These are phyloP conservation scores for Morinoia aosen DNA, from an alignment of 2,888 invertebrate genomes.

Conservation along the genomic window DNA sequence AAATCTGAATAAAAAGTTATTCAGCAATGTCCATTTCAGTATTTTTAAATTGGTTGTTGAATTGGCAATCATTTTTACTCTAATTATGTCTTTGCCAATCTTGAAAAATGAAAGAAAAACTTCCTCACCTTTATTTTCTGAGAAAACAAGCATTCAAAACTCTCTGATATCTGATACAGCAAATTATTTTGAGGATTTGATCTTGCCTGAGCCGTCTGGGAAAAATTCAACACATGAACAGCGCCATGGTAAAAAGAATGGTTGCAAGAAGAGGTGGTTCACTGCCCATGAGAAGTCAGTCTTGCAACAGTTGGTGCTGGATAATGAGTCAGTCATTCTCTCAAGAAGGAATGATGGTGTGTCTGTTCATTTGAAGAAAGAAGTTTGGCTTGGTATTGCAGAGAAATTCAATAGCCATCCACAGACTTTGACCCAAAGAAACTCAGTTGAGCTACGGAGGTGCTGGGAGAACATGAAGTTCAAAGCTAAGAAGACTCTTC, in stretches of 20 bases:
- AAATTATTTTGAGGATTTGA: neutral
- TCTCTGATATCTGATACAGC: neutral
- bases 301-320: conserved; percentile 59
- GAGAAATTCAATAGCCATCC: conserved; percentile 61
- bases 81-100: neutral
- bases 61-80: neutral
- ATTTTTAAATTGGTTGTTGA: neutral
- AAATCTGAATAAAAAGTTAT: neutral
- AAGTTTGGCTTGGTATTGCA: conserved; percentile 64
- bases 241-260: conserved; percentile 1
- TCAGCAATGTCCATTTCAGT: neutral
- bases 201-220: neutral
- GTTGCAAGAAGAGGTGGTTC: conserved; percentile 57
- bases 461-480: conserved; percentile 67
- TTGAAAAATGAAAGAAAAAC: neutral
- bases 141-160: neutral
- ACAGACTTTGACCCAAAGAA: conserved; percentile 57
- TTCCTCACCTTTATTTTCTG: neutral
- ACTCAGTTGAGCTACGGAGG: conserved; percentile 58
- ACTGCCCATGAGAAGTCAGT: conserved; percentile 62
- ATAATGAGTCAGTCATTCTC: conserved; percentile 60
- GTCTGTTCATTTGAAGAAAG: conserved; percentile 60
- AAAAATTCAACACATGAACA: neutral
- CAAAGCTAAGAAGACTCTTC: conserved; percentile 60
- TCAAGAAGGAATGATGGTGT: conserved; percentile 62